phyloP scores from a whole-genome alignment of 2,888 invertebrate genomes.

The Drepana falcataria region DNA sequence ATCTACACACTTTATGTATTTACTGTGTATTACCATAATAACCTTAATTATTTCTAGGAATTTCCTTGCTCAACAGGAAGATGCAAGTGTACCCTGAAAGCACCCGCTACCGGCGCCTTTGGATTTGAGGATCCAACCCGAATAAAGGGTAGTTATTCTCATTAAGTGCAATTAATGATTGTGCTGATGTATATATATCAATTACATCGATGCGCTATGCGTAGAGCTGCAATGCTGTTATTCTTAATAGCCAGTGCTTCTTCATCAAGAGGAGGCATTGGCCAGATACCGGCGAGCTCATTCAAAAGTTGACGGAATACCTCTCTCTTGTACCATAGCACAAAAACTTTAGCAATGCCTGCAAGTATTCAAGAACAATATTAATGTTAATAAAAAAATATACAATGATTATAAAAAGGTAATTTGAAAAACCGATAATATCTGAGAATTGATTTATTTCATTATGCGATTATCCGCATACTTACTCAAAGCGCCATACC shows the following conservation, averaged over 20 bases:
- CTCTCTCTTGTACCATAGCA: constrained; percentile 62
- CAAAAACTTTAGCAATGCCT: constrained; percentile 59
- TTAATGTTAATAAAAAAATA: constrained; percentile 4
- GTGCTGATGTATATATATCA: not conserved
- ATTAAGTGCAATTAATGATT: too few species aligned
- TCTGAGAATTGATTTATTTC: constrained; percentile 6
- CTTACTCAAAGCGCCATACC: constrained; percentile 69
- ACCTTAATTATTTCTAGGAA: too few species aligned
- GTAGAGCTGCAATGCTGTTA: constrained; percentile 49
- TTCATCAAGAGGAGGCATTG: constrained; percentile 49
- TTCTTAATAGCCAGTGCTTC: constrained; percentile 48
- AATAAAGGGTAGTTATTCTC: too few species aligned
- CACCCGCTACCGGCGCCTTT: too few species aligned
- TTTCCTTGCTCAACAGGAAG: too few species aligned
- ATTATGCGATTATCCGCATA: constrained; percentile 20
- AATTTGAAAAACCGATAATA: too few species aligned
- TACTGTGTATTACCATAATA: too few species aligned
- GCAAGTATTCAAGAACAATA: constrained; percentile 1
- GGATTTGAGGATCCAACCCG: too few species aligned
- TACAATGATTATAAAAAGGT: not conserved
- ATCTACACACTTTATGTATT: too few species aligned
- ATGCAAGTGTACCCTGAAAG: too few species aligned
- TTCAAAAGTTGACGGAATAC: constrained; percentile 51
- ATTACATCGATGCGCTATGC: constrained; percentile 55
- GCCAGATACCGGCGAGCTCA: constrained; percentile 64